Conservation (phyloP, 2,113 vertebrate species). For the Zosterops japonicus region DNA sequence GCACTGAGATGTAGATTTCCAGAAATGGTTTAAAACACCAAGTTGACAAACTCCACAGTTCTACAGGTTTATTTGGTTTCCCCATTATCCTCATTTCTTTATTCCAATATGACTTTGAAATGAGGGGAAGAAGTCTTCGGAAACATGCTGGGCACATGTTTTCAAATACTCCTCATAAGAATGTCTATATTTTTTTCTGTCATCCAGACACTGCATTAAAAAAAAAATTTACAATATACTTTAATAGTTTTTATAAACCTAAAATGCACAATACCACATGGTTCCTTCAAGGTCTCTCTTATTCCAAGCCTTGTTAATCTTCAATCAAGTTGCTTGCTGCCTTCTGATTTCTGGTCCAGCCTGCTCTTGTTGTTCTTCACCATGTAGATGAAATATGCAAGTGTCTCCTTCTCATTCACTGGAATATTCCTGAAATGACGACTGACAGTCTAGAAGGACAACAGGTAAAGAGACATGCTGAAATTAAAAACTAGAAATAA, state of each 20-base stretch:
- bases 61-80: conserved; percentile 42
- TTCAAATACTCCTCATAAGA: conserved; percentile 63
- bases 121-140: conserved; percentile 64
- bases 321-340: conserved; percentile 89
- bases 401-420: conserved; percentile 97
- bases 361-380: conserved; percentile 98
- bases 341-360: conserved; percentile 92
- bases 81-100: conserved; percentile 46
- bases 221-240: conserved; percentile 69
- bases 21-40: conserved; percentile 14
- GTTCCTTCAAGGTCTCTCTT: conserved; percentile 13
- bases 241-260: conserved; percentile 64
- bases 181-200: conserved; percentile 67
- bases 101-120: conserved; percentile 53
- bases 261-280: conserved; percentile 57
- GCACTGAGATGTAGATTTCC: conserved; percentile 46
- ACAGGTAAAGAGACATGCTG: neutral
- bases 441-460: conserved; percentile 88
- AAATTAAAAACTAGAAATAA: conserved; percentile 23
- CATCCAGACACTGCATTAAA: conserved; percentile 63
- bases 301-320: neutral
- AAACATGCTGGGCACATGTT: conserved; percentile 65
- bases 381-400: conserved; percentile 99
- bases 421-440: conserved; percentile 98
- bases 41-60: conserved; percentile 32